Conservation (phyloP, 2,113 vertebrate species). For the Irena cyanogastra region DNA sequence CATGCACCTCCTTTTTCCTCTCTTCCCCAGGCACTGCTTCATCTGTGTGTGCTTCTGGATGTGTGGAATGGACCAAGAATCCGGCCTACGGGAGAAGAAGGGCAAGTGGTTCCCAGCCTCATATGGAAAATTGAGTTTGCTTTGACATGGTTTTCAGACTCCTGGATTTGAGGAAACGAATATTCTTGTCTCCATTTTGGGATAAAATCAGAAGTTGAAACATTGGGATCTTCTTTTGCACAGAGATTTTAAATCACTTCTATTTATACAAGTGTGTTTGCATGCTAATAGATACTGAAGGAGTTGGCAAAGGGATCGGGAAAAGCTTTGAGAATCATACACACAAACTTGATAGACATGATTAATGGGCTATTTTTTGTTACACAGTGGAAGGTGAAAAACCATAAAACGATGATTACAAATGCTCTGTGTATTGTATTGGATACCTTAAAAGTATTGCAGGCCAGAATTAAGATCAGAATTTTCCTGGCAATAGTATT, state of each 20-base stretch:
- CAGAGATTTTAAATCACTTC: background rate
- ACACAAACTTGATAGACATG: background rate
- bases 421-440: background rate
- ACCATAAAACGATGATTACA: background rate
- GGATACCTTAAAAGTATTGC: background rate
- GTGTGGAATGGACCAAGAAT: background rate
- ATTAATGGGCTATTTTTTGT: background rate
- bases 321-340: background rate
- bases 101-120: background rate
- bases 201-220: background rate
- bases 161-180: background rate
- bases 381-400: background rate
- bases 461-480: background rate
- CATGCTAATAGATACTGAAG: background rate
- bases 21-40: background rate
- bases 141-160: background rate
- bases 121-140: background rate
- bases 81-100: background rate
- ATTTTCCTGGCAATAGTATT: background rate
- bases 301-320: background rate
- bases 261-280: background rate
- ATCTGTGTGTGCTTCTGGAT: fast-evolving
- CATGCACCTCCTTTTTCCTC: background rate
- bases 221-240: background rate
- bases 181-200: background rate